These are phyloP conservation scores for Thrips palmi DNA, from an alignment of 1,140 invertebrate species.

Conservation along the genomic window DNA sequence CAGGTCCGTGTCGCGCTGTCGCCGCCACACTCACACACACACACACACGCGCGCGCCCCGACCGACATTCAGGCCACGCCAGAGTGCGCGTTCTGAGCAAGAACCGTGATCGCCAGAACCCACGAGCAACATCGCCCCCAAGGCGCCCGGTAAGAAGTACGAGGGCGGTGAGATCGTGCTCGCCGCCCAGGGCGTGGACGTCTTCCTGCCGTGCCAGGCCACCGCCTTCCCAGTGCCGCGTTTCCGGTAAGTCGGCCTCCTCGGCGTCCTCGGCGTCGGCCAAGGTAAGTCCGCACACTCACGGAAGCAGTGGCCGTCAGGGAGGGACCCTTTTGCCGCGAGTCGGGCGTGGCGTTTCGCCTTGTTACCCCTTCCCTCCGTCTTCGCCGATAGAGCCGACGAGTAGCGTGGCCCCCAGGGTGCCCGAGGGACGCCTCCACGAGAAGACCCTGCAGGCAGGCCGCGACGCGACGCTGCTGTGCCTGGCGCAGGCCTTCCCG, in stretches of 20 bases:
- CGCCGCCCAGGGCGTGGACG: background rate
- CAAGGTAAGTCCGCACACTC: no score
- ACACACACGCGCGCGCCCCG: background rate
- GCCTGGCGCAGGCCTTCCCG: constrained; percentile 38
- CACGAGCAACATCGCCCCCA: constrained; percentile 30
- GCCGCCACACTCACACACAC: no score
- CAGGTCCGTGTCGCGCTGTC: constrained; percentile 13
- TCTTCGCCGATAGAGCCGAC: no score
- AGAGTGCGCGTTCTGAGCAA: no score
- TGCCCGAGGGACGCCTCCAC: constrained; percentile 34
- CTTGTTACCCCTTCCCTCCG: no score
- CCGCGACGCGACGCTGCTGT: constrained; percentile 30
- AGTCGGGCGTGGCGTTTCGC: no score
- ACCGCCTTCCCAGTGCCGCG: constrained; percentile 54
- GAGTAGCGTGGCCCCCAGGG: constrained; percentile 42
- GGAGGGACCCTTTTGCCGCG: no score
- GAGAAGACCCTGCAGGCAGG: constrained; percentile 24
- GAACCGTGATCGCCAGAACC: no score
- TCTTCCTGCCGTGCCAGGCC: constrained; percentile 42
- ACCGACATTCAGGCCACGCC: background rate
- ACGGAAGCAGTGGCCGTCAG: no score
- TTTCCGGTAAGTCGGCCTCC: constrained; percentile 53
- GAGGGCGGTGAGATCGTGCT: constrained; percentile 15
- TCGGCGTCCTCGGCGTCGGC: no score
- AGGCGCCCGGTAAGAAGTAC: constrained; percentile 23